Evolutionary conservation across 2,888 invertebrate genomes (phyloP).

Genomic region (Drosophila yooni): DNA sequence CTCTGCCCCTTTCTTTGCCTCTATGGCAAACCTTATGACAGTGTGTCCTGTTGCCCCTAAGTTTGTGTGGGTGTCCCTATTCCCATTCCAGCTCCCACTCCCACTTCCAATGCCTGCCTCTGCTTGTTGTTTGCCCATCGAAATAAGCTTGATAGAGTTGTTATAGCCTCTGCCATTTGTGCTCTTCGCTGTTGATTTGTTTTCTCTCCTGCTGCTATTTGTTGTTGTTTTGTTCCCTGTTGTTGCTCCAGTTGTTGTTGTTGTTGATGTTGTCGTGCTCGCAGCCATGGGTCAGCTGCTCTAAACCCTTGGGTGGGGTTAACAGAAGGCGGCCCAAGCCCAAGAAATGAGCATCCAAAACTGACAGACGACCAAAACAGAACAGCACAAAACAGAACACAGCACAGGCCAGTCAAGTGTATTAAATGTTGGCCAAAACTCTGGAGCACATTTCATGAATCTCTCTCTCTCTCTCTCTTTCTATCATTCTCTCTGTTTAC

Average conservation of each 20-base stretch:
- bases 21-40: constrained; percentile 14
- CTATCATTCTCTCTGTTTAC: neutral
- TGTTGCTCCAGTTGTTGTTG: constrained; percentile 15
- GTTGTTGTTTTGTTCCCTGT: constrained; percentile 5
- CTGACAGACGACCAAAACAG: constrained; percentile 8
- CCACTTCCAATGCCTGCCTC: neutral
- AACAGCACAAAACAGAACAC: constrained; percentile 7
- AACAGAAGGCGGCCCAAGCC: neutral
- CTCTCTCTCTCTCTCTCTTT: constrained; percentile 1
- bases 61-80: constrained; percentile 3
- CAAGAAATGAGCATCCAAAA: constrained; percentile 38
- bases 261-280: constrained; percentile 33
- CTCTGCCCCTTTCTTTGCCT: neutral
- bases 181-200: constrained; percentile 76
- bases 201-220: constrained; percentile 42
- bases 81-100: neutral
- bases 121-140: constrained; percentile 63
- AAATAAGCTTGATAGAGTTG: constrained; percentile 79
- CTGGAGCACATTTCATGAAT: constrained; percentile 33
- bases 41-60: constrained; percentile 12
- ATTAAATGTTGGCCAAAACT: constrained; percentile 70
- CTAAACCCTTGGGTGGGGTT: constrained; percentile 29
- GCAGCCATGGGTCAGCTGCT: constrained; percentile 43
- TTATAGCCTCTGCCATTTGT: constrained; percentile 71
- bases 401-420: constrained; percentile 60